These are phyloP conservation scores for Xestia c-nigrum DNA, from an alignment of 2,888 invertebrate species.

Conservation along the genomic window DNA sequence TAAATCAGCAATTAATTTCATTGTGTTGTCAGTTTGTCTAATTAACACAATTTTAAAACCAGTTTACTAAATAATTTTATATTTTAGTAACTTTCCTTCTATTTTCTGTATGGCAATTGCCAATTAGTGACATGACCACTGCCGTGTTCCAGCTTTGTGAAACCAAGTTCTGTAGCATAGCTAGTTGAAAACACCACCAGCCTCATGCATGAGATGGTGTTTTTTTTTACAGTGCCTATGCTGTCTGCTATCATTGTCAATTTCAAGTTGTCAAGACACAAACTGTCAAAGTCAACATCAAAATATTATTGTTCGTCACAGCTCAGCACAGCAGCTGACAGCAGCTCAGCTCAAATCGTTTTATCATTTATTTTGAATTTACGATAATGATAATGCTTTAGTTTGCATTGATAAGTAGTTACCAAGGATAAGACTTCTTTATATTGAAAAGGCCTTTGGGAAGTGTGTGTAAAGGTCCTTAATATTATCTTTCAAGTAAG, in stretches of 20 bases:
- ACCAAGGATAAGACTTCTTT: slow-evolving; percentile 27
- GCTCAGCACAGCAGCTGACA: not conserved
- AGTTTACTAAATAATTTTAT: not conserved
- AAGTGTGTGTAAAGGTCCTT: not conserved
- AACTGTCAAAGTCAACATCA: not conserved
- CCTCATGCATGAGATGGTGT: not conserved
- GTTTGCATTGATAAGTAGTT: slow-evolving; percentile 47
- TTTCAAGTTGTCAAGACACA: not conserved
- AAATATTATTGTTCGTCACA: slow-evolving; percentile 16
- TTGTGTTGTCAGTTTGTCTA: not conserved
- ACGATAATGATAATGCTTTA: slow-evolving; percentile 48
- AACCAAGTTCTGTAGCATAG: not conserved
- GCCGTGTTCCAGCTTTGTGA: slow-evolving; percentile 4
- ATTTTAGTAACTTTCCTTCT: slow-evolving; percentile 25
- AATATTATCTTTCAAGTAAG: slow-evolving; percentile 42
- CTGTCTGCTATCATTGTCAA: not conserved
- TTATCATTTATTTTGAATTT: slow-evolving; percentile 38
- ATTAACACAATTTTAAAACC: not conserved
- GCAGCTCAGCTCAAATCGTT: slow-evolving; percentile 1
- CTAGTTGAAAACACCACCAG: not conserved
- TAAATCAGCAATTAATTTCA: not conserved
- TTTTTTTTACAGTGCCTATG: not conserved
- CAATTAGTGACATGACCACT: not conserved
- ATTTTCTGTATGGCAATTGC: not conserved
- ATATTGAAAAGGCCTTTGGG: not conserved